Conservation (phyloP, 2,888 invertebrate species). For the Drosophila parthenogenetica region DNA sequence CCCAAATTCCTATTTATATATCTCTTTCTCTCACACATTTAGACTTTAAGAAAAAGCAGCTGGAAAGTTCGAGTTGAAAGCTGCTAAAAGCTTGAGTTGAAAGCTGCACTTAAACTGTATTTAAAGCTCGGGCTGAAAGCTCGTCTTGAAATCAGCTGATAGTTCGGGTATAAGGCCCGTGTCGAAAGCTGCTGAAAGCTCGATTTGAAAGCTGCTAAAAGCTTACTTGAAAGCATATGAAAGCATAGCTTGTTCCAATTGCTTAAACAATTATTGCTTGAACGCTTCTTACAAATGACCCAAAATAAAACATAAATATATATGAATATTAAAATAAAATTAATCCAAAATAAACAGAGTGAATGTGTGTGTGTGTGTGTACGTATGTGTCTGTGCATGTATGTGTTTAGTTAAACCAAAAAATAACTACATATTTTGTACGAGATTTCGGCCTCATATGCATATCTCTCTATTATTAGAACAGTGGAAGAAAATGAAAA, state of each 20-base stretch:
- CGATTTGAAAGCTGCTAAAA: conserved; percentile 23
- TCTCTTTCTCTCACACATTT: conserved; percentile 10
- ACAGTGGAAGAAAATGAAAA: conserved; percentile 19
- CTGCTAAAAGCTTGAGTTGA: not conserved
- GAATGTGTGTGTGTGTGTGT: conserved; percentile 4
- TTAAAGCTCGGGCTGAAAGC: conserved; percentile 7
- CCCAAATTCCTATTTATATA: not conserved
- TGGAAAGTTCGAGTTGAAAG: conserved; percentile 1
- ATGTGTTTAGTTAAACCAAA: conserved; percentile 11
- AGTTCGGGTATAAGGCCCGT: not conserved
- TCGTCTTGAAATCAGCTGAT: not conserved
- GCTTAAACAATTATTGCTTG: conserved; percentile 54
- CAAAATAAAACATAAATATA: conserved; percentile 1
- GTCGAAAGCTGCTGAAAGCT: conserved; percentile 16
- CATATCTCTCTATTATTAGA: conserved; percentile 58
- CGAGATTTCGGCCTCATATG: conserved; percentile 60
- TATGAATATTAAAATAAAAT: conserved; percentile 24
- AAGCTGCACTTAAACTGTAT: conserved; percentile 12
- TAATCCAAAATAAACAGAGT: conserved; percentile 6
- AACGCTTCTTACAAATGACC: conserved; percentile 53
- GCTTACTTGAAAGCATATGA: conserved; percentile 31
- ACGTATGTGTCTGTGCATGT: conserved; percentile 9
- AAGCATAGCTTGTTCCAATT: conserved; percentile 62
- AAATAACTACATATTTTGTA: conserved; percentile 44
- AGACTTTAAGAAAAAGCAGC: conserved; percentile 9